phyloP scores from a whole-genome alignment of 2,113 vertebrate species.

The Columba janthina region DNA sequence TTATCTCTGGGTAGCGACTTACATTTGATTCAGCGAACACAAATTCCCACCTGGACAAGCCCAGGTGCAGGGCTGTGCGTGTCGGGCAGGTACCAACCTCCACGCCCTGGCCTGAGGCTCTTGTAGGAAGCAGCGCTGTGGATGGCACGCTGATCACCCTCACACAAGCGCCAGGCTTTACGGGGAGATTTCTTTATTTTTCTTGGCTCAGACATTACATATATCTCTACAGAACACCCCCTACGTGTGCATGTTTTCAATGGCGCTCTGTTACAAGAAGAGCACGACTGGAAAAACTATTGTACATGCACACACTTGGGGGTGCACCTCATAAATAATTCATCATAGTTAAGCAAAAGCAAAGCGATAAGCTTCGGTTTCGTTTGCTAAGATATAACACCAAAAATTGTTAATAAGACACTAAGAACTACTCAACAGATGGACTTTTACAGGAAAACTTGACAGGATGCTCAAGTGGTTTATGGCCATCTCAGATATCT shows the following conservation, averaged over 20 bases:
- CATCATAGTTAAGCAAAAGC: background rate
- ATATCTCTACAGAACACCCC: background rate
- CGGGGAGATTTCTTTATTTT: background rate
- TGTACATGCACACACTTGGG: background rate
- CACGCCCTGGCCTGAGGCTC: background rate
- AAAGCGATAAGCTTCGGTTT: background rate
- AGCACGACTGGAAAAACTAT: background rate
- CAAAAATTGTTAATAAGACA: background rate
- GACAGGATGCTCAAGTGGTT: background rate
- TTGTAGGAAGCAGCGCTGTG: background rate
- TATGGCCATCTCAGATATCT: background rate
- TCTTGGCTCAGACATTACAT: background rate
- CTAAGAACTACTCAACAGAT: background rate
- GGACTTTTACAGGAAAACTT: background rate
- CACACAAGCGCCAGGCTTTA: background rate
- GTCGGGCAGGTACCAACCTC: background rate
- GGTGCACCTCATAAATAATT: background rate
- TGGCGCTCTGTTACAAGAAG: background rate
- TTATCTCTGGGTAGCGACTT: background rate
- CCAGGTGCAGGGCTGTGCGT: rapidly evolving
- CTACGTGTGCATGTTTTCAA: rapidly evolving
- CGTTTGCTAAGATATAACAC: background rate
- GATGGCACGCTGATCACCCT: rapidly evolving
- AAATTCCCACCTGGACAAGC: background rate
- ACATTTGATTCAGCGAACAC: background rate